Conservation (phyloP, 2,797 vertebrate genomes). For the Enteromius paludinosus region DNA sequence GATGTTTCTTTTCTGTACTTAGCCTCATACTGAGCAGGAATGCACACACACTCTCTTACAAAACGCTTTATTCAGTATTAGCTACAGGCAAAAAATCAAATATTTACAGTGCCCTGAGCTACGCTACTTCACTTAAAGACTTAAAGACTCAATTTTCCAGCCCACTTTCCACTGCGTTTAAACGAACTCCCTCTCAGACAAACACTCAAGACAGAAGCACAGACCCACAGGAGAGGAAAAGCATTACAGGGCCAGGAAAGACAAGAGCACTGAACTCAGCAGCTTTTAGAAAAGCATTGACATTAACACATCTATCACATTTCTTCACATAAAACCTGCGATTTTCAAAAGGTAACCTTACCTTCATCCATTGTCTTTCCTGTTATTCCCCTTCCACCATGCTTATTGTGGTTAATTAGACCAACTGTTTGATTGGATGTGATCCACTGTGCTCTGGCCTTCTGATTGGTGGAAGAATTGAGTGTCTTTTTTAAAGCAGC, state of each 20-base stretch:
- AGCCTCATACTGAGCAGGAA: constrained; percentile 23
- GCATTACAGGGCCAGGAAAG: constrained; percentile 11
- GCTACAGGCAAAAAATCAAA: constrained; percentile 75
- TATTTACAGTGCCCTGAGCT: constrained; percentile 76
- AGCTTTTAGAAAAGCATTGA: constrained; percentile 6
- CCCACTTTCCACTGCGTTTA: constrained; percentile 24
- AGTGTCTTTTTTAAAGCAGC: constrained; percentile 3
- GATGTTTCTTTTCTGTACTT: constrained; percentile 24
- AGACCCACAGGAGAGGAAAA: constrained; percentile 15
- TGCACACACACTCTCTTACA: constrained; percentile 10
- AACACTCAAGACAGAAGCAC: constrained; percentile 28
- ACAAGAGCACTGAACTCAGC: constrained; percentile 16
- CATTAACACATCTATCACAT: constrained; percentile 5
- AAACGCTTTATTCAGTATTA: constrained; percentile 49
- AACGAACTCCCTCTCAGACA: constrained; percentile 35
- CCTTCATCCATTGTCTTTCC: constrained; percentile 4
- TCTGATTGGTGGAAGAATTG: constrained; percentile 12
- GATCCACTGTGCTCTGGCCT: background rate
- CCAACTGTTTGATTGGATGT: constrained; percentile 4
- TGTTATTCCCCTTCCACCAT: background rate
- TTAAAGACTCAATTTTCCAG: constrained; percentile 60
- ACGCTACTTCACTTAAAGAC: constrained; percentile 71
- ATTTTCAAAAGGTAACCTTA: background rate
- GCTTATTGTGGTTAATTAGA: constrained; percentile 22
- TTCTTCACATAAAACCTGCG: background rate